These are phyloP conservation scores for Poeciliopsis gracilis DNA, from an alignment of 2,797 vertebrate genomes.

Conservation along the genomic window DNA sequence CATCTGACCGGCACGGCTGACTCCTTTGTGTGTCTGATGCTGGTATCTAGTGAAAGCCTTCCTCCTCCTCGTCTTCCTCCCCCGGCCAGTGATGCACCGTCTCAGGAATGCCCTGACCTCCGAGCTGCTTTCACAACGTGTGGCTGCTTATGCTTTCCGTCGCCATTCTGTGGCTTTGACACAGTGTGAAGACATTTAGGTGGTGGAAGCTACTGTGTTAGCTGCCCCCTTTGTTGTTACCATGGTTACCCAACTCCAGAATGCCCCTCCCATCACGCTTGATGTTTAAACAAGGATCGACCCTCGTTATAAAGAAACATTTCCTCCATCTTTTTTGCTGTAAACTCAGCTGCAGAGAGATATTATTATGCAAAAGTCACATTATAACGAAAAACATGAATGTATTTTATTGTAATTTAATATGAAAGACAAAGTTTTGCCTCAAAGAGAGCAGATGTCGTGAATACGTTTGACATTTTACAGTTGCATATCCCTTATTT, in stretches of 20 bases:
- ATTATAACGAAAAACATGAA: too few relatives aligned
- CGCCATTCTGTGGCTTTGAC: constrained; percentile 6
- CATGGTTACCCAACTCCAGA: constrained; percentile 60
- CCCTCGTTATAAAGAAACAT: constrained; percentile 27
- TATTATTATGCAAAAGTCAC: too few relatives aligned
- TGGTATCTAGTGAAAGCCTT: constrained; percentile 13
- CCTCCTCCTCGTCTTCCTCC: not conserved
- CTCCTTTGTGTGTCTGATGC: constrained; percentile 26
- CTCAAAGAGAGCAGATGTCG: too few relatives aligned
- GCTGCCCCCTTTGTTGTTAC: constrained; percentile 56
- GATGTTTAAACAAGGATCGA: constrained; percentile 49
- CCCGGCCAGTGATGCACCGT: not conserved
- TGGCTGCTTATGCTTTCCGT: not conserved
- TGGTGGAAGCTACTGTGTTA: constrained; percentile 46
- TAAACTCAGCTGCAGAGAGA: constrained; percentile 20
- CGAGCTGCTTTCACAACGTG: not conserved
- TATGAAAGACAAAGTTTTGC: too few relatives aligned
- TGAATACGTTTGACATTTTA: too few relatives aligned
- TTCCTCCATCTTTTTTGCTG: constrained; percentile 32
- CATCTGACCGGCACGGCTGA: constrained; percentile 35
- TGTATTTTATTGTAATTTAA: too few relatives aligned
- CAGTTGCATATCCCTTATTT: too few relatives aligned
- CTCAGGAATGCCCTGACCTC: constrained; percentile 11
- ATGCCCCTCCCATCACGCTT: constrained; percentile 12
- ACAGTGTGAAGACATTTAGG: constrained; percentile 1